Conservation (phyloP, 2,113 vertebrate species). For the Protobothrops flavoviridis region DNA sequence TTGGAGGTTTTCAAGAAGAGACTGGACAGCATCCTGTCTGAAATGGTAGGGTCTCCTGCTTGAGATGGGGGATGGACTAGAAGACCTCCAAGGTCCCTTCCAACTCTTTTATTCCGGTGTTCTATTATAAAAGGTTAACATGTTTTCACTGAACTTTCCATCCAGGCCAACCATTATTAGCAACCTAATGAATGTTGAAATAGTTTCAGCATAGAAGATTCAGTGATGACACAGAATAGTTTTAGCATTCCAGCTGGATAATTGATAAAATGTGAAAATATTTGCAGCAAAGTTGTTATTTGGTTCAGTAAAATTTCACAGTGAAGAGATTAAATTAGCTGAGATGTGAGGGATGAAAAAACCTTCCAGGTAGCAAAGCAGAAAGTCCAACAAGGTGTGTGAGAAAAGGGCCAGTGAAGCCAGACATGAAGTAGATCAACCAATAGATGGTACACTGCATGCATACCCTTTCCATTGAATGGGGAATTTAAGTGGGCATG, state of each 20-base stretch:
- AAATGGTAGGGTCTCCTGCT: neutral
- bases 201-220: neutral
- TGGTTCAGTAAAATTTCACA: neutral
- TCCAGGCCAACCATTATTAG: neutral
- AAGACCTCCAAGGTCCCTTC: neutral
- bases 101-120: neutral
- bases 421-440: neutral
- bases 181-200: neutral
- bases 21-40: neutral
- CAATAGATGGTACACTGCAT: neutral
- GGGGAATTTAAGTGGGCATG: neutral
- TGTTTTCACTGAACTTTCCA: neutral
- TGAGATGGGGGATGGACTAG: neutral
- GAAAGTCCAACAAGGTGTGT: neutral
- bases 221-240: neutral
- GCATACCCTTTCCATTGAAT: neutral
- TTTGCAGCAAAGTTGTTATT: neutral
- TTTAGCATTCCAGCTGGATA: neutral
- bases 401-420: neutral
- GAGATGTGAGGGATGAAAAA: neutral
- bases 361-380: neutral
- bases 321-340: neutral
- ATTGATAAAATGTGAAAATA: neutral
- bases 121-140: neutral
- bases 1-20: too few relatives aligned